Evolutionary conservation across 2,888 invertebrate species (phyloP).

Genomic region (Volucella inanis): DNA sequence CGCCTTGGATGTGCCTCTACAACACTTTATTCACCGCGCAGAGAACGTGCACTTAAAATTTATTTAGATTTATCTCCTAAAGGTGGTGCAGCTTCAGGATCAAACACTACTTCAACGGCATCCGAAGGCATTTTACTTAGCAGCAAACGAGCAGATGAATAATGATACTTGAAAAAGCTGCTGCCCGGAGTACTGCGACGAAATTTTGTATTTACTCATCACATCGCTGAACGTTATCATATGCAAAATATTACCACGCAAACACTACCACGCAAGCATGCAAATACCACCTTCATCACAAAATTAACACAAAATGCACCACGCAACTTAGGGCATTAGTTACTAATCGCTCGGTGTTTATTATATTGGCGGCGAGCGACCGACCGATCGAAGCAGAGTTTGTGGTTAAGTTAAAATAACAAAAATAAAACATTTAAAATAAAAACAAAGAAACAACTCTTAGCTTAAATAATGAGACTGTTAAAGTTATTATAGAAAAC

Average conservation of each 20-base stretch:
- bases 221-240: slow-evolving; percentile 59
- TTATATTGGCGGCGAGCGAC: slow-evolving; percentile 27
- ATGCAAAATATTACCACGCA: slow-evolving; percentile 48
- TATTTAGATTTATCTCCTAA: slow-evolving; percentile 85
- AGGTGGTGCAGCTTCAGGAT: slow-evolving; percentile 38
- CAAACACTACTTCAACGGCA: slow-evolving; percentile 18
- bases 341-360: slow-evolving; percentile 66
- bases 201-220: slow-evolving; percentile 58
- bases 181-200: slow-evolving; percentile 58
- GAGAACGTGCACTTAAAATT: slow-evolving; percentile 89
- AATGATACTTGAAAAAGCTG: slow-evolving; percentile 49
- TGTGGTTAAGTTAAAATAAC: slow-evolving; percentile 62
- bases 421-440: slow-evolving; percentile 28
- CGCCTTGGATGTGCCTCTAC: slow-evolving; percentile 82
- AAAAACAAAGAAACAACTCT: slow-evolving; percentile 63
- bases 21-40: slow-evolving; percentile 85
- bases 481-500: slow-evolving; percentile 69
- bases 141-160: slow-evolving; percentile 52
- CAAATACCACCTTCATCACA: slow-evolving; percentile 57
- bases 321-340: slow-evolving; percentile 73
- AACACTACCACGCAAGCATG: slow-evolving; percentile 59
- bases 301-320: slow-evolving; percentile 70
- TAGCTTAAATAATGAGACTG: slow-evolving; percentile 76
- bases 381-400: slow-evolving; percentile 68
- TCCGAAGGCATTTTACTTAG: slow-evolving; percentile 24